Evolutionary conservation across 2,797 vertebrate species (phyloP), one percentile per base, ranked within the genome.

Genomic region (Mormyrops attenuatus): DNA sequence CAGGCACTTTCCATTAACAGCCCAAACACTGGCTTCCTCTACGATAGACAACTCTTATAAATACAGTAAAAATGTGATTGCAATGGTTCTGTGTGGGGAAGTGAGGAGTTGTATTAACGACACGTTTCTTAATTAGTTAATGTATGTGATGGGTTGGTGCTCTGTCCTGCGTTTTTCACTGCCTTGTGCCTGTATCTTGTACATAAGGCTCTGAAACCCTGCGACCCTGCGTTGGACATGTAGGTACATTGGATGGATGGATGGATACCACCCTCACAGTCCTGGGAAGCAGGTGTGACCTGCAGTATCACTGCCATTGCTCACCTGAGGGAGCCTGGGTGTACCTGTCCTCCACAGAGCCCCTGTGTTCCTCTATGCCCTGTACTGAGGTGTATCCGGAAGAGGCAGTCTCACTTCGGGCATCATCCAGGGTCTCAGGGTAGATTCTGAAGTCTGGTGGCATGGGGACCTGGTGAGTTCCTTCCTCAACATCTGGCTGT

Each of bases 361-460:
- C 91, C 5, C 94, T 5, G 9, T 87, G 93, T 55, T 96, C 96
- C 49, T 97, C 96, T 2, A 91, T 88, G 89, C 94, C 96, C 89
- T 96, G 96, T 22, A 96, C 96, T 30, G 96, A 97, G 90, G 96
- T 96, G 88, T 97, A 97, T 84, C 96, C 96, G 89, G 97, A 97
- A 1, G 97, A 97, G 7, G 96, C 96, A 0, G 95, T 96, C 91
- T 97, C 97, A 88, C 96, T 96, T 3, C 2, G 95, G 94, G 92
- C 94, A 3, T 95, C 95, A 90, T 96, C 95, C 1, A 60, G 92
- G 73, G 91, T 92, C 60, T 34, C 88, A 73, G 92, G 89, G 63
- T 87, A 91, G 7, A 88, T 89, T 57, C 88, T 84, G 63, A 92
- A 89, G 90, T 91, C 92, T 53, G 92, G 85, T 15, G 90, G 69